Evolutionary conservation across 2,113 vertebrate genomes (phyloP), one percentile per base, ranked within the genome.

Genomic region (Gavia stellata): DNA sequence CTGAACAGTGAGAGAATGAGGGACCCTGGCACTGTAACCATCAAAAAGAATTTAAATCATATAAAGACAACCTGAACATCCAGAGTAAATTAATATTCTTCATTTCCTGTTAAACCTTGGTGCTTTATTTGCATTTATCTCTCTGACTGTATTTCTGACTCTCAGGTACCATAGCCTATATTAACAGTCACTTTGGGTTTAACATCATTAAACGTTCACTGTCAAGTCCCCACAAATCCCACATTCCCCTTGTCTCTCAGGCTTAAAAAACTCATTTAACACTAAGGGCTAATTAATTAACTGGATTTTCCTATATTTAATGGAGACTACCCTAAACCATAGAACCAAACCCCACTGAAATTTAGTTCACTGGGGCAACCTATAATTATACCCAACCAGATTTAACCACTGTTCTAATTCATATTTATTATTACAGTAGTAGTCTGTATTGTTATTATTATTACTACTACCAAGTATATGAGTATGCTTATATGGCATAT

Each of bases 211-310:
- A 97, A 93, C 0, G n/a, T 94, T 94, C 91, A 86, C 85, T 92
- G 85, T 94, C 92, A 97, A 94, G 80, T 95, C 92, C 56, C 55
- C 83, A 95, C 91, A 97, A 96, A 97, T 97, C 95, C 95, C 95
- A 92, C 92, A 94, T 90, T 96, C 85, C 85, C 75, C 66, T 93
- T 88, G 90, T 97, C 96, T 98, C 97, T 97, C 95, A 97, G 95
- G 96, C 94, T 98, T 97, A 97, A 95, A 97, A 97, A 96, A 89
- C 93, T 98, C 96, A 97, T 97, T 97, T 97, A 97, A 97, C 96
- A 96, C 68, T 88, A 88, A 97, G 40, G 92, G 86, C 81, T 97
- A 97, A 97, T 97, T 97, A 98, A 97, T 98, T 98, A 98, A 96
- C 92, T 94, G 65, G 70, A 94, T 97, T 98, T 97, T 97, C 73